Evolutionary conservation across 2,888 invertebrate genomes (phyloP), one percentile per base, ranked within the genome.

Genomic region (Prosapia bicincta): DNA sequence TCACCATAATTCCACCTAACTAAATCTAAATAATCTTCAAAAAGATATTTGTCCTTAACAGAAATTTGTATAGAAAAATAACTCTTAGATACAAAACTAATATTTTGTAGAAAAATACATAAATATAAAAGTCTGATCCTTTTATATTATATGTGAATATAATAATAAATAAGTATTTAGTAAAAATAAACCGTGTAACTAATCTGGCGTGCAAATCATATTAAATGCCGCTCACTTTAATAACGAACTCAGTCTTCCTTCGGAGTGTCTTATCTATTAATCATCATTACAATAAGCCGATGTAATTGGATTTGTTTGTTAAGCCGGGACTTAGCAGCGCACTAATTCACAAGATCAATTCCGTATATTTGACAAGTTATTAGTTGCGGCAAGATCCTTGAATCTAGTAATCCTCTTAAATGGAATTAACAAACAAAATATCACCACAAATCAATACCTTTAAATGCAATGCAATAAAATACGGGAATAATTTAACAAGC

Each of bases 301-400:
- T 20, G 54, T 54, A 54, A 54, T 54, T 54, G 54, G 54, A 20
- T 54, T 54, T 54, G 54, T 54, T 54, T 54, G 54, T 20, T 54
- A 54, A 54, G 54, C 54, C 13, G 54, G 54, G 54, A 54, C 54
- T 54, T 20, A 54, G 20, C 54, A 20, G 20, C 3, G 54, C 54
- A 54, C 54, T 54, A 54, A 54, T 54, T 54, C 54, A 54, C 54
- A 54, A 54, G 54, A 54, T 54, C 54, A 54, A 54, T 54, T 54
- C 54, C 54, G 20, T 54, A 20, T 54, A 54, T 54, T 54, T 54
- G 54, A 54, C 54, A 54, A 54, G 54, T 54, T 54, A 54, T 54
- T 54, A 54, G 54, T 54, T 6, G 54, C 54, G 54, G 54, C 13
- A 5, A 20, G 54, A 54, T 54, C 54, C 54, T 54, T 54, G 54